Evolutionary conservation across 2,113 vertebrate genomes (phyloP).

Genomic region (Jaculus jaculus): DNA sequence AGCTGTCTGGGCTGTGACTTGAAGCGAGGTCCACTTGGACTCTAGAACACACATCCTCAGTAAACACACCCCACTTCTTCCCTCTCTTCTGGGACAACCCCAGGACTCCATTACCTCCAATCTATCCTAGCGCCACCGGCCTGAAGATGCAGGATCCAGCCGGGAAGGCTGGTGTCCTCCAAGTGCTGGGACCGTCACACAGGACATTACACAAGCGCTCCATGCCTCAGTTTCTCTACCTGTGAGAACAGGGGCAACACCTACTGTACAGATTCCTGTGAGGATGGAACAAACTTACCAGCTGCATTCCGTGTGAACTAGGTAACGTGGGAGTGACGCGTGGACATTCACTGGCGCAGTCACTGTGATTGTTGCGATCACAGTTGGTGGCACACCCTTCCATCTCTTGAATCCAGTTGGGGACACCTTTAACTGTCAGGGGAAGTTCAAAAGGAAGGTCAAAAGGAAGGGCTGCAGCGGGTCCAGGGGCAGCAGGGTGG

Average conservation of each 20-base stretch:
- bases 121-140: too few species aligned
- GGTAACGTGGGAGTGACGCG: fast-evolving
- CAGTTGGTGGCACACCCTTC: not conserved
- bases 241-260: not conserved
- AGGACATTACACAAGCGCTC: not conserved
- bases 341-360: not conserved
- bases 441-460: not conserved
- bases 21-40: not conserved
- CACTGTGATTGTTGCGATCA: too few species aligned
- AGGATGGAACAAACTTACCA: not conserved
- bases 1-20: not conserved
- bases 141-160: not conserved
- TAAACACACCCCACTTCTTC: fast-evolving
- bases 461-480: not conserved
- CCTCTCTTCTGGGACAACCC: too few species aligned
- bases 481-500: not conserved
- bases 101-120: too few species aligned
- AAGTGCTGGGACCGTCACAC: not conserved
- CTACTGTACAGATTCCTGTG: not conserved
- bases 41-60: not conserved
- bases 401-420: not conserved
- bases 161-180: not conserved
- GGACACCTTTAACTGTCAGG: not conserved
- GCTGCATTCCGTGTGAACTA: too few species aligned
- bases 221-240: not conserved